Percentiles rank a stretch among this genome's conserved stretches.
These are phyloP conservation scores for Pemphigus obesinymphae DNA, from an alignment of 1,140 invertebrate genomes.

Conservation along the genomic window DNA sequence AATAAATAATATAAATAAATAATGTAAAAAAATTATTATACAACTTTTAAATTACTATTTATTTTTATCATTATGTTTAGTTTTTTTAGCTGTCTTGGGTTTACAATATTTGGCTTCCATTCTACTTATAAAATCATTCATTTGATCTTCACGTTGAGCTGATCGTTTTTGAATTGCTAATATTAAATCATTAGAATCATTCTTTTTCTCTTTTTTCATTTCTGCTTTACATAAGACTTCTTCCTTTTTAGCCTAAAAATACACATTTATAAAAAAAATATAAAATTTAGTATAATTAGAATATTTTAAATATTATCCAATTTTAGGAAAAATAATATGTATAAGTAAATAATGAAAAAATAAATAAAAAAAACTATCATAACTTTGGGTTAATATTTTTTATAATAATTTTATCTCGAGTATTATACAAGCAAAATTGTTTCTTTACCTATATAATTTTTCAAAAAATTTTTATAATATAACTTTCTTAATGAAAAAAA, in stretches of 20 bases:
- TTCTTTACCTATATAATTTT: too few species aligned
- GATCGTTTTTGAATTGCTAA: constrained; percentile 23
- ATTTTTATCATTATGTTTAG: not conserved
- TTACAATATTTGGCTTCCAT: constrained; percentile 32
- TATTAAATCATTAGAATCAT: constrained; percentile 6
- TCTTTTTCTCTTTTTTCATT: constrained; percentile 2
- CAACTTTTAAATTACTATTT: not conserved
- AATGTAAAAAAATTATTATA: not conserved
- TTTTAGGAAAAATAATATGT: too few species aligned
- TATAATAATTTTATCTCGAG: too few species aligned
- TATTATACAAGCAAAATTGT: too few species aligned
- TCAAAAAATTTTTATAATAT: too few species aligned
- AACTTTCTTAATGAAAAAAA: too few species aligned
- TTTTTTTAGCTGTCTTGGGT: not conserved
- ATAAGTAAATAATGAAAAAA: too few species aligned
- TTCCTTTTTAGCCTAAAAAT: constrained; percentile 22
- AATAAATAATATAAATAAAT: not conserved
- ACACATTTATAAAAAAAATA: not conserved
- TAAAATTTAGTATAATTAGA: not conserved
- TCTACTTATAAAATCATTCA: not conserved
- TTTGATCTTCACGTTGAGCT: constrained; percentile 10
- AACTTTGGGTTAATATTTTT: too few species aligned
- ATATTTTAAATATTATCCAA: not conserved
- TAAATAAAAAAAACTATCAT: too few species aligned
- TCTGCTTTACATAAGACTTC: not conserved